Evolutionary conservation across 2,888 invertebrate species (phyloP).

Genomic region (Ichneumoninae sp.): DNA sequence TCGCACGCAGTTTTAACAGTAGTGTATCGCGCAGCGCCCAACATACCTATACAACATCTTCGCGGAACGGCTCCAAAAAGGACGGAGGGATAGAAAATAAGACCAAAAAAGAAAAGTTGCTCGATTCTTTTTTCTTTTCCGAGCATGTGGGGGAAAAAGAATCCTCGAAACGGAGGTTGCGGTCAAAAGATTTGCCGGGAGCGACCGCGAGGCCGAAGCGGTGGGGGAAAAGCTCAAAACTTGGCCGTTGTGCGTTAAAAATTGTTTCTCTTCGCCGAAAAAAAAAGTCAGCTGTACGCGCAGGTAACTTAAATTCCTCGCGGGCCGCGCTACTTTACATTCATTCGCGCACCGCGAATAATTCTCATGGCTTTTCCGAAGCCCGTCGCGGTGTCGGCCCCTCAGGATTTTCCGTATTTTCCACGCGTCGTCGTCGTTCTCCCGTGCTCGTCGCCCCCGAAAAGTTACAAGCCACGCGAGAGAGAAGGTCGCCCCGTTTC

Average conservation of each 20-base stretch:
- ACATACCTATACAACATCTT: background rate
- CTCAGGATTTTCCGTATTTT: slow-evolving; percentile 60
- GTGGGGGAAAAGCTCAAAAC: slow-evolving; percentile 12
- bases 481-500: background rate
- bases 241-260: slow-evolving; percentile 28
- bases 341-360: slow-evolving; percentile 60
- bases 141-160: background rate
- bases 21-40: background rate
- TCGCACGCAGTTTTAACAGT: no score
- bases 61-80: background rate
- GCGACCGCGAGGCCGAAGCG: slow-evolving; percentile 36
- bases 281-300: background rate
- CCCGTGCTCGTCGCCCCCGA: slow-evolving; percentile 21
- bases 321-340: slow-evolving; percentile 52
- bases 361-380: slow-evolving; percentile 44
- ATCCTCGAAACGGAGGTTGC: slow-evolving; percentile 4
- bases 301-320: slow-evolving; percentile 28
- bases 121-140: background rate
- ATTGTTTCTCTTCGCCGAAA: slow-evolving; percentile 25
- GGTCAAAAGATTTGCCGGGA: slow-evolving; percentile 53
- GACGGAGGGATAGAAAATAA: background rate
- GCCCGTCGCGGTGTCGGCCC: background rate
- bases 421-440: slow-evolving; percentile 58
- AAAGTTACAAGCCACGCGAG: slow-evolving; percentile 50
- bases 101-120: background rate